phyloP scores from a whole-genome alignment of 2,797 vertebrate species.

The Pteropus rufus region DNA sequence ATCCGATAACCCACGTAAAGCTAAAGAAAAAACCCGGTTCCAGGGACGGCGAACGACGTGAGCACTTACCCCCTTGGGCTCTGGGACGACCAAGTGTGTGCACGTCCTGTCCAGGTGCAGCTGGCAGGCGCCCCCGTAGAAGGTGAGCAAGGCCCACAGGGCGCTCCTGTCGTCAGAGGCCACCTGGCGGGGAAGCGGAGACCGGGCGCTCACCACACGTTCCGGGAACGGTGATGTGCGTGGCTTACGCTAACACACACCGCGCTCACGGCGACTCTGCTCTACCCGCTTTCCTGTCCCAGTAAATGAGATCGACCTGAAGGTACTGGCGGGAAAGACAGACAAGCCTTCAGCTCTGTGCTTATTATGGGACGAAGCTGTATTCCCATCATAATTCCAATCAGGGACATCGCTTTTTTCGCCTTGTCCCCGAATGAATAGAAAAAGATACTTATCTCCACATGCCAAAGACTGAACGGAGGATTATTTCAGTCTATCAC shows the following conservation, averaged over 20 bases:
- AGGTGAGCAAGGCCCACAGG: slow-evolving; percentile 96
- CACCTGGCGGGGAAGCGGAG: slow-evolving; percentile 83
- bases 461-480: background rate
- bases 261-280: background rate
- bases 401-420: background rate
- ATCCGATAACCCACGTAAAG: background rate
- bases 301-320: slow-evolving; percentile 26
- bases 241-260: background rate
- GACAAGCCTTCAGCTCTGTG: background rate
- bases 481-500: background rate
- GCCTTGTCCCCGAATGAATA: background rate
- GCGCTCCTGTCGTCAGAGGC: slow-evolving; percentile 89
- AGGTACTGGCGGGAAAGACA: background rate
- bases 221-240: rapidly evolving
- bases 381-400: background rate
- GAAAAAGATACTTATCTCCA: background rate
- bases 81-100: slow-evolving; percentile 95
- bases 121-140: slow-evolving; percentile 95
- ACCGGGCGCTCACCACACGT: background rate
- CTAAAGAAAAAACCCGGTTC: background rate
- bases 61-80: slow-evolving; percentile 94
- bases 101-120: slow-evolving; percentile 96
- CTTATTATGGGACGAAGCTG: background rate
- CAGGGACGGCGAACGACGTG: background rate
- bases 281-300: background rate